Evolutionary conservation across 2,888 invertebrate genomes (phyloP), one percentile per base, ranked within the genome.

Genomic region (Drosophila pseudotalamancana): DNA sequence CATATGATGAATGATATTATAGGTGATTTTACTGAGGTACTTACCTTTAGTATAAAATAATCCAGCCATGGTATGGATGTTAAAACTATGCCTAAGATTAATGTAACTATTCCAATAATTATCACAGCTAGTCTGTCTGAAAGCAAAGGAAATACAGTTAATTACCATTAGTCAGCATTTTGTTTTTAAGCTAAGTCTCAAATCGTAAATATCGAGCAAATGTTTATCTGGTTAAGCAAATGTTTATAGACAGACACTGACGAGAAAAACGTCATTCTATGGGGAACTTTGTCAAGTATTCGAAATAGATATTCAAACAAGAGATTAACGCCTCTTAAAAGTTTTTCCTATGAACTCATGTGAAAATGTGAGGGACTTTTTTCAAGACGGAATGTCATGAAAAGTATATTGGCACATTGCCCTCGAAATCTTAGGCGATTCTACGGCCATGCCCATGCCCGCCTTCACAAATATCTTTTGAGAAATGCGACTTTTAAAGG

Each of bases 21-120:
- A n/a, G n/a, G n/a, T n/a, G n/a, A n/a, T n/a, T n/a, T n/a, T n/a
- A n/a, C n/a, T n/a, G n/a, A n/a, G n/a, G 0, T 3, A 71, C 92
- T 92, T 91, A 96, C 97, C 93, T 95, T 95, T 92, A 96, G 93
- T 91, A 97, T 95, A 85, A 97, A 93, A 92, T 96, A 97, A 91
- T 97, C 97, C 87, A 96, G 91, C 97, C 97, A 97, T 48, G 97
- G 97, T 90, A 97, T 95, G 77, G 96, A 96, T 21, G 96, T 95
- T 70, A 97, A 93, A 77, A 97, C 94, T 70, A 97, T 95, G 59
- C 97, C 97, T 84, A 94, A 92, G 67, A 95, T 95, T 85, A 97
- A 93, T 14, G 96, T 96, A 89, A 95, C 94, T 86, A 97, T 93
- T 86, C 97, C 97, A 90, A 97, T 93, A 82, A 95, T 92, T 83